These are phyloP conservation scores for Caranx ignobilis DNA, from an alignment of 2,113 vertebrate genomes.

Conservation along the genomic window DNA sequence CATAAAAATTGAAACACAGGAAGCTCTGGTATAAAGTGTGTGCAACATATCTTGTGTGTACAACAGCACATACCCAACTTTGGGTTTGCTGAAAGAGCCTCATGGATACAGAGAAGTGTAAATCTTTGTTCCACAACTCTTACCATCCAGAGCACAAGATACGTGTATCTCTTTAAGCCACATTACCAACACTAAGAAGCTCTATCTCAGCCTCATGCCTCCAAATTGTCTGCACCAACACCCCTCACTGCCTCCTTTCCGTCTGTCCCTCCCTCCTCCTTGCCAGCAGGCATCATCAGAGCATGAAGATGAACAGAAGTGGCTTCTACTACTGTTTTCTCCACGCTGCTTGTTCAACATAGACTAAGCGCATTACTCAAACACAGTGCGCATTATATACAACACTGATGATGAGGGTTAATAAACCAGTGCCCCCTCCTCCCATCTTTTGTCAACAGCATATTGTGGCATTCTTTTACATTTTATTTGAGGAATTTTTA, in stretches of 20 bases:
- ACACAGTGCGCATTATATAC: background rate
- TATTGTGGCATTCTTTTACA: background rate
- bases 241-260: background rate
- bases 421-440: slow-evolving; percentile 6
- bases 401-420: background rate
- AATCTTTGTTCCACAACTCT: background rate
- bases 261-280: background rate
- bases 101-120: background rate
- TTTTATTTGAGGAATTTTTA: background rate
- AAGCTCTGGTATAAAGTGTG: background rate
- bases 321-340: slow-evolving; percentile 13
- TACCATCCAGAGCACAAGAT: background rate
- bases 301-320: slow-evolving; percentile 5
- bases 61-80: background rate
- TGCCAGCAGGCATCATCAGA: slow-evolving; percentile 44
- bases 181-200: slow-evolving; percentile 35
- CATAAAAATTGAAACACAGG: background rate
- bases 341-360: slow-evolving; percentile 10
- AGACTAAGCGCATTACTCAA: slow-evolving; percentile 11
- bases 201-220: slow-evolving; percentile 22
- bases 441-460: background rate
- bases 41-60: background rate
- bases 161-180: slow-evolving; percentile 37
- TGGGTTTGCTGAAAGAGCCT: slow-evolving; percentile 13
- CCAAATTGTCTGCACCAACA: slow-evolving; percentile 13